Conservation (phyloP, 2,797 vertebrate species). For the Clarias platycephalus region DNA sequence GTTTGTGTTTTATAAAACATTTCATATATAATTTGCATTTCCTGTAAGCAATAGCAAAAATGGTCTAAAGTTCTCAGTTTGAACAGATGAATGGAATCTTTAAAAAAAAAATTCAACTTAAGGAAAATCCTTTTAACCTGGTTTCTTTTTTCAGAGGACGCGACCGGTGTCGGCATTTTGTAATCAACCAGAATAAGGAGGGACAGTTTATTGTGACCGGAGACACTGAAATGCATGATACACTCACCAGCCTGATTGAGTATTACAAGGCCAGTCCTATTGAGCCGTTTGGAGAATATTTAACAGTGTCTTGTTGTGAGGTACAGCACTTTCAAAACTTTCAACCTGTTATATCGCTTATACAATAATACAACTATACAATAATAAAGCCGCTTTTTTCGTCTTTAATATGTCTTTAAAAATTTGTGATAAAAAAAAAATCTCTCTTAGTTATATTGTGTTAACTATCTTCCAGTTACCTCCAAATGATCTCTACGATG, state of each 20-base stretch:
- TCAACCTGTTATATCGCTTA: background rate
- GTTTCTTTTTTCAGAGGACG: conserved; percentile 71
- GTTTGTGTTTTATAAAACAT: background rate
- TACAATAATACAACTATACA: background rate
- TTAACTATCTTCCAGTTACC: conserved; percentile 61
- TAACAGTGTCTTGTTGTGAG: conserved; percentile 75
- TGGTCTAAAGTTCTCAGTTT: background rate
- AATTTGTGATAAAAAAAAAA: background rate
- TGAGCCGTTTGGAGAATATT: conserved; percentile 83
- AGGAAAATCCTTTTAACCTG: background rate
- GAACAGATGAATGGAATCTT: conserved; percentile 11
- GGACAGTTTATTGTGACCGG: conserved; percentile 78
- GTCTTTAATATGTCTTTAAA: background rate
- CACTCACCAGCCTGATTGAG: conserved; percentile 73
- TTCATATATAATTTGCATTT: conserved; percentile 43
- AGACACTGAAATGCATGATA: conserved; percentile 70
- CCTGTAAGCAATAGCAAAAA: conserved; percentile 17
- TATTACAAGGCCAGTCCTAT: conserved; percentile 77
- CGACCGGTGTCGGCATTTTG: conserved; percentile 84
- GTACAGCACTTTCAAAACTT: conserved; percentile 59
- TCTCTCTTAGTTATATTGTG: background rate
- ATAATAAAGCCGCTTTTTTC: too few species aligned
- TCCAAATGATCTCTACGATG: conserved; percentile 75
- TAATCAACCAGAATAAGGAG: conserved; percentile 76
- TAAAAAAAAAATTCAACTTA: background rate